These are phyloP conservation scores for Yoshiicerus persimilis DNA, from an alignment of 1,140 invertebrate species.

Conservation along the genomic window DNA sequence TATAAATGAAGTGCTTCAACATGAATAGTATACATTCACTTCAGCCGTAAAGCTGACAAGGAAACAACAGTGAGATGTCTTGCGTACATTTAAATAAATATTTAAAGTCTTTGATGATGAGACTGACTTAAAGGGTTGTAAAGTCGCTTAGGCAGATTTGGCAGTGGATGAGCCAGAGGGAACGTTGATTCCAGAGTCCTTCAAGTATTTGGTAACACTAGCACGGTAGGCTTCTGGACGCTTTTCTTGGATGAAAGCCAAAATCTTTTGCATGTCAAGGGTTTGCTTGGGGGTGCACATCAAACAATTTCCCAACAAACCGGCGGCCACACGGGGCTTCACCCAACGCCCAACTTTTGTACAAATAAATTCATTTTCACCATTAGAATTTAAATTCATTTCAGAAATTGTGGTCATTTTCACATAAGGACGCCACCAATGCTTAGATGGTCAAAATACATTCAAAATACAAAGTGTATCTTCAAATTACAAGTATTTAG, in stretches of 20 bases:
- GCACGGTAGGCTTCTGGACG: conserved; percentile 19
- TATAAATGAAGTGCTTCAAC: too few species aligned
- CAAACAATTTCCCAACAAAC: conserved; percentile 24
- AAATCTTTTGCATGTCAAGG: conserved; percentile 17
- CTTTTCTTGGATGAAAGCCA: conserved; percentile 26
- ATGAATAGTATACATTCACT: too few species aligned
- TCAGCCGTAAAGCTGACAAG: too few species aligned
- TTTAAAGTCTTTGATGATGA: too few species aligned
- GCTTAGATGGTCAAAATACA: too few species aligned
- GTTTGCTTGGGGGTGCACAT: conserved; percentile 35
- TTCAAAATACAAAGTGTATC: too few species aligned
- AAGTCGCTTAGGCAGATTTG: background rate
- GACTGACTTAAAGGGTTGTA: background rate
- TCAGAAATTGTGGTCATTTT: too few species aligned
- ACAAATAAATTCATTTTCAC: background rate
- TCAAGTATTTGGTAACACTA: conserved; percentile 26
- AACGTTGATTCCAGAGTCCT: background rate
- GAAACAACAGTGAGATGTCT: background rate
- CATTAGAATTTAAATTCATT: background rate
- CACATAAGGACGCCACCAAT: too few species aligned
- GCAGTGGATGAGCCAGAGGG: background rate
- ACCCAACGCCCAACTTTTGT: background rate
- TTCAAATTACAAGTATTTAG: too few species aligned
- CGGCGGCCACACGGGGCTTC: conserved; percentile 11
- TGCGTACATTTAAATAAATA: background rate